Evolutionary conservation across 1,140 invertebrate species (phyloP), one percentile per base, ranked within the genome.

Genomic region (Drosophila albomicans): DNA sequence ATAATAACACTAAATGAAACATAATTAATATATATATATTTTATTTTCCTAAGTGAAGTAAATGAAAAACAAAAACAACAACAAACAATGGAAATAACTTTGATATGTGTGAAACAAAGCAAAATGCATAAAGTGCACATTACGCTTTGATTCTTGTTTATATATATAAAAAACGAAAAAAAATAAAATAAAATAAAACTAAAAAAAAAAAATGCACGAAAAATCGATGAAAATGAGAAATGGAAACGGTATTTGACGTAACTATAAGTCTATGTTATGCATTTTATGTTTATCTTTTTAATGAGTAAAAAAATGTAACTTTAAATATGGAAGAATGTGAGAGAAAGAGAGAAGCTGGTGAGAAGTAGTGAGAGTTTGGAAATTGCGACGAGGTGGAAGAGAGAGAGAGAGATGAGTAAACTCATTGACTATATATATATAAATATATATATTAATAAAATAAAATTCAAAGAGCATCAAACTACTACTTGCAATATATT

Each of bases 231-330:
- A 25, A 10, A 49, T 38, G 56, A 52, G n/a, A 30, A 41, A 72
- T 25, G 48, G 57, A 64, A 61, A 45, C 43, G 58, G 67, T 76
- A 76, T 71, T 75, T 71, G 68, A 76, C 35, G 61, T 65, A 76
- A 72, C 46, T 64, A 46, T 76, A 76, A 76, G 73, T 71, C 59
- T 76, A 71, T 71, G 69, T 76, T 76, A 72, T 76, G 46, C 57
- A 76, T 73, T 73, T 76, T 72, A 62, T 66, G 59, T 64, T 76
- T 65, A 66, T 72, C 54, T 59, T 65, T 71, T 65, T 58, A 75
- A 56, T 63, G 64, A 74, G 38, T 56, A 73, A 61, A 68, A 68
- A 68, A 25, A 68, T 74, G 16, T 74, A 69, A 69, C 28, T 59
- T 76, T 48, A 71, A 35, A 38, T 38, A 38, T 57, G 43, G 13